Evolutionary conservation across 2,888 invertebrate species (phyloP), one percentile per base, ranked within the genome.

Genomic region (Amaurobius ferox): DNA sequence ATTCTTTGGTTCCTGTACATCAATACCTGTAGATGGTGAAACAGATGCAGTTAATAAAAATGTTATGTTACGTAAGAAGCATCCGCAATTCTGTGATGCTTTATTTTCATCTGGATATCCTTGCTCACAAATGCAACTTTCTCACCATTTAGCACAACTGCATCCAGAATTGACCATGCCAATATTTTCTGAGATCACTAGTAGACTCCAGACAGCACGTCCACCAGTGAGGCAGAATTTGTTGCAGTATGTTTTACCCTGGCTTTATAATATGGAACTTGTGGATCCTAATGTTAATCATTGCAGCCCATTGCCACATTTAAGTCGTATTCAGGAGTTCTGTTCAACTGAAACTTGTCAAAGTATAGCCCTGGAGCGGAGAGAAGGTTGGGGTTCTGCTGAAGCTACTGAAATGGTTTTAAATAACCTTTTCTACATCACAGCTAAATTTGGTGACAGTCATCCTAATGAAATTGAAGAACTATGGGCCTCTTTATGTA

Each of bases 341-440:
- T 88, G 87, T n/a, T 81, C 81, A 9, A 80, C 81, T 19, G 86
- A 83, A 39, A 83, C 77, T 72, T 83, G 83, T 35, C 74, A 76
- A 30, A 74, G 67, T 61, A 73, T 79, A 66, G 68, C 79, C 23
- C 61, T 88, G 16, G 88, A 88, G 40, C 48, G 80, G 13, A 76
- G 83, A 73, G 98, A 98, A 91, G 99, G 99, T 0, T 98, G 99
- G 94, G 99, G 99, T 62, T 98, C 98, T 0, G 96, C 96, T 0
- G 98, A 99, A 92, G 99, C 99, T n/a, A 99, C 99, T 0, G 99
- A 99, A 93, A 98, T 99, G 97, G 97, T 99, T 70, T 94, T 99
- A 88, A 99, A 99, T 92, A 99, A 99, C 93, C 94, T 99, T 26
- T 97, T 99, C 92, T 99, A 98, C 92, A 96, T 99, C 90, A 99